Percentiles rank a stretch among this genome's conserved stretches.
Evolutionary conservation across 2,888 invertebrate genomes (phyloP).

Genomic region (Trilocha varians): DNA sequence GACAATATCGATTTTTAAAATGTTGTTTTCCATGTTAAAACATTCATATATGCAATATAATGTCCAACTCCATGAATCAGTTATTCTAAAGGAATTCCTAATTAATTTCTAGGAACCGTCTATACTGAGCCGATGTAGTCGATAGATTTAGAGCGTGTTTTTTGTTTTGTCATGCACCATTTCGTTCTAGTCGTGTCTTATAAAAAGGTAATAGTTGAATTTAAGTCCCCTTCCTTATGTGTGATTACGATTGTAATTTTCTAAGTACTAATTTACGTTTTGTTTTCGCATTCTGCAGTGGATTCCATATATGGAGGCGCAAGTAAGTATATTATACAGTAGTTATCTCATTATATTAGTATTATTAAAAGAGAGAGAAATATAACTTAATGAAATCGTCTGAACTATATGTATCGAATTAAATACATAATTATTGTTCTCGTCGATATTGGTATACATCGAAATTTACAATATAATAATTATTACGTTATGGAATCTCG

Average conservation of each 20-base stretch:
- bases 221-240: too few species aligned
- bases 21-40: too few species aligned
- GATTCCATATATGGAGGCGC: slow-evolving; percentile 83
- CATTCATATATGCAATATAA: too few species aligned
- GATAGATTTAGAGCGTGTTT: slow-evolving; percentile 53
- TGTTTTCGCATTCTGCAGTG: slow-evolving; percentile 71
- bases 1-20: too few species aligned
- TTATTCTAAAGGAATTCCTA: too few species aligned
- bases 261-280: slow-evolving; percentile 50
- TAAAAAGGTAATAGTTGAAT: too few species aligned
- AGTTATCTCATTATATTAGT: neutral
- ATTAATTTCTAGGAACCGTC: neutral
- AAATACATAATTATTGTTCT: too few species aligned
- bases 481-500: slow-evolving; percentile 22
- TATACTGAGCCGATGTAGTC: neutral
- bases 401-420: too few species aligned
- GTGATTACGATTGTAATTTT: slow-evolving; percentile 14
- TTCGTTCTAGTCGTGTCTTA: slow-evolving; percentile 28
- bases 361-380: too few species aligned
- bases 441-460: too few species aligned
- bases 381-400: too few species aligned
- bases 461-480: slow-evolving; percentile 7
- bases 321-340: slow-evolving; percentile 68
- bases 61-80: too few species aligned
- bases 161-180: slow-evolving; percentile 62